phyloP scores from a whole-genome alignment of 2,113 vertebrate species.

The Hipposideros armiger region DNA sequence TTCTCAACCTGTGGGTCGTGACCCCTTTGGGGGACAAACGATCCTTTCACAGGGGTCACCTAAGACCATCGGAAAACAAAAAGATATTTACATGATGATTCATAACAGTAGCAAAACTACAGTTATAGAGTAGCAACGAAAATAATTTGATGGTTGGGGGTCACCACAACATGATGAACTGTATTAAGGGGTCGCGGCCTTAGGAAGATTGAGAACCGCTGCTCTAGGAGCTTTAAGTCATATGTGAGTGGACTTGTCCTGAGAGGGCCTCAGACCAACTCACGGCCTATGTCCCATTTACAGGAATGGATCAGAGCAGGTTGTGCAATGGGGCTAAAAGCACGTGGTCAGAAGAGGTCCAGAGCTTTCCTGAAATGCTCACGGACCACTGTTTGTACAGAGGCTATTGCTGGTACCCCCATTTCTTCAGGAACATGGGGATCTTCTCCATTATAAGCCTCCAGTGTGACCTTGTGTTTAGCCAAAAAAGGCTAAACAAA shows the following conservation, averaged over 20 bases:
- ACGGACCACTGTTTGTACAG: neutral
- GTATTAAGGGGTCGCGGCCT: no score
- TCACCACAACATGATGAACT: no score
- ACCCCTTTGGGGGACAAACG: no score
- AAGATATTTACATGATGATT: no score
- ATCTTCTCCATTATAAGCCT: neutral
- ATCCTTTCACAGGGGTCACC: no score
- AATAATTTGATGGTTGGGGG: no score
- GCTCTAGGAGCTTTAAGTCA: neutral
- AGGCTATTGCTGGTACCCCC: no score
- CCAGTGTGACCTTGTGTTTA: neutral
- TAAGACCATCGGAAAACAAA: no score
- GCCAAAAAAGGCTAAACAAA: neutral
- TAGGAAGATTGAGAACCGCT: no score
- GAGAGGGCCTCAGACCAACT: neutral
- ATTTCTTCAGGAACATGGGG: neutral
- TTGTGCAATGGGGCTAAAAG: neutral
- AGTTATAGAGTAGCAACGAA: no score
- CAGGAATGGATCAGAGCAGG: accelerated
- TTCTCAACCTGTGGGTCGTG: no score
- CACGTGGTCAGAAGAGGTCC: neutral
- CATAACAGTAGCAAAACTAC: no score
- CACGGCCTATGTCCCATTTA: accelerated
- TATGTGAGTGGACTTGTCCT: neutral
- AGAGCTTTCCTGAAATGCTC: accelerated